Conservation (phyloP, 2,797 vertebrate species). For the Silurus aristotelis region DNA sequence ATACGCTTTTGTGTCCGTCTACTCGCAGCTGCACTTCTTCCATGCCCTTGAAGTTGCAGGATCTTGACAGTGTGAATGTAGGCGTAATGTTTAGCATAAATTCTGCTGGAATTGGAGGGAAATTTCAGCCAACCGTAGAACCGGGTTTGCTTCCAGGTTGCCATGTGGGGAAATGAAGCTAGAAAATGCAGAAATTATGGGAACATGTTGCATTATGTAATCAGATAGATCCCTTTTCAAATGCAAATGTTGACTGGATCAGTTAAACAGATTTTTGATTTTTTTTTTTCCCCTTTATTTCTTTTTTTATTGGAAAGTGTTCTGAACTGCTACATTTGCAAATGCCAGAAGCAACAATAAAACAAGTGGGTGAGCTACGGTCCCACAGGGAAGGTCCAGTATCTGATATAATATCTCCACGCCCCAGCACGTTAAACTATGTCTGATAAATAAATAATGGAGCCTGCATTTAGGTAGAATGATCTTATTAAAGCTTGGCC, state of each 20-base stretch:
- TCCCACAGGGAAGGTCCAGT: conserved; percentile 15
- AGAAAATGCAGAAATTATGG: background rate
- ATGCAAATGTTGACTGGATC: background rate
- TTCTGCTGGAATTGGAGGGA: conserved; percentile 6
- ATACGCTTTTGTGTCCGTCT: conserved; percentile 32
- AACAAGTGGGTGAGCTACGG: background rate
- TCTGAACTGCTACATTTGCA: background rate
- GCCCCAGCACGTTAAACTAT: background rate
- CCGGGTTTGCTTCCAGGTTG: background rate
- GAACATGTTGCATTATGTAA: background rate
- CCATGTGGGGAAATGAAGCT: background rate
- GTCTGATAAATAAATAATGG: conserved; percentile 23
- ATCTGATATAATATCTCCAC: conserved; percentile 7
- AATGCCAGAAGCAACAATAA: background rate
- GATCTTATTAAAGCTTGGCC: background rate
- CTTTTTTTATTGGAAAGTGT: background rate
- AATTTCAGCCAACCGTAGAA: background rate
- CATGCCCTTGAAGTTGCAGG: background rate
- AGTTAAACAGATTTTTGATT: background rate
- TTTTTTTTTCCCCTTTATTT: background rate
- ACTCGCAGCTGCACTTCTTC: conserved; percentile 23
- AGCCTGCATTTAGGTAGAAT: background rate
- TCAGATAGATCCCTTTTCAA: background rate
- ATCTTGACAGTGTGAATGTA: conserved; percentile 13
- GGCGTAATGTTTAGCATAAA: conserved; percentile 24